phyloP scores from a whole-genome alignment of 2,888 invertebrate genomes.

The Ditula angustiorana region DNA sequence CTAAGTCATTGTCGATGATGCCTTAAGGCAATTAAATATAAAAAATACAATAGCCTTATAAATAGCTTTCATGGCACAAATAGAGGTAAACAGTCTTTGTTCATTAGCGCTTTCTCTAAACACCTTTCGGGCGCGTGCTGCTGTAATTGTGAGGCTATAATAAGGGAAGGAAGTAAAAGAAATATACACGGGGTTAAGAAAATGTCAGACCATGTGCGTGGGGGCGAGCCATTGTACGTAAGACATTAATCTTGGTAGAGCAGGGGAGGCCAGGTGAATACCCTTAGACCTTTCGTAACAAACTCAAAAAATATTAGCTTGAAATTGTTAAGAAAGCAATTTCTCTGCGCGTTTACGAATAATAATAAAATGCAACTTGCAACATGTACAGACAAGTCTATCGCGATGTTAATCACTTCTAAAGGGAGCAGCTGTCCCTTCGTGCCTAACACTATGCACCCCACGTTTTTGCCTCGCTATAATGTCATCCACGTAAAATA shows the following conservation, averaged over 20 bases:
- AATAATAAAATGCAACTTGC: constrained; percentile 31
- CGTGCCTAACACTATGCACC: constrained; percentile 52
- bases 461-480: constrained; percentile 55
- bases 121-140: constrained; percentile 80
- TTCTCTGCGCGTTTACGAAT: neutral
- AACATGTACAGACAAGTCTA: constrained; percentile 39
- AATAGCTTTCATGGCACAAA: constrained; percentile 32
- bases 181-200: constrained; percentile 53
- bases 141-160: constrained; percentile 68
- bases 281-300: constrained; percentile 57
- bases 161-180: constrained; percentile 75
- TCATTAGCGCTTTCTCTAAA: constrained; percentile 78
- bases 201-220: constrained; percentile 75
- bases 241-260: constrained; percentile 76
- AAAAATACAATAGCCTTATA: constrained; percentile 17
- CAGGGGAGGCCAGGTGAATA: constrained; percentile 76
- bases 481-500: constrained; percentile 50
- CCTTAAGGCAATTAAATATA: neutral
- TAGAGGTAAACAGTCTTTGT: constrained; percentile 55
- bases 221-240: constrained; percentile 70
- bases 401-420: constrained; percentile 62
- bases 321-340: constrained; percentile 19
- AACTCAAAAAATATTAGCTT: constrained; percentile 22
- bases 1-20: neutral
- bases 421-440: constrained; percentile 65